Base-by-base conservation (phyloP, 2,113 vertebrate species). In the Seriola quinqueradiata region DNA sequence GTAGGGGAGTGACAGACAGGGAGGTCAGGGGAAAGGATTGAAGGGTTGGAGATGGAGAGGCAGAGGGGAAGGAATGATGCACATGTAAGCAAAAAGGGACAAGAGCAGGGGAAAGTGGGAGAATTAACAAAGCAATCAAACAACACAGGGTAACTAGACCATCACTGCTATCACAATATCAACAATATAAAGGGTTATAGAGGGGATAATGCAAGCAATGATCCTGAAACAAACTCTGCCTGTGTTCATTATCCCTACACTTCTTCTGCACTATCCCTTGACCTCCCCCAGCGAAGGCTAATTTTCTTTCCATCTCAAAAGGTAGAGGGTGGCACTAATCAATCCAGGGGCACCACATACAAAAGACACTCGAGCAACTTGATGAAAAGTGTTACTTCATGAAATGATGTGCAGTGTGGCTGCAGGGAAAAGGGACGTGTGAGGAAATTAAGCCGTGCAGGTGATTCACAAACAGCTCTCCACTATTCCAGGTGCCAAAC, bases 51-150 rank as follows among this genome's bases (percentile, higher is more conserved):
- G 23, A 57, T 19, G 50, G 54, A 54, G 36, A 73, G 65, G 57
- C 32, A 70, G 61, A 76, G 64, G 69, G 50, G 44, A 34, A 38
- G 48, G 52, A 71, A 67, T 40, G 36, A 77, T 81, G 85, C 71
- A 90, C 48, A 81, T 38, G 28, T 44, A 84, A 46, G 59, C 21
- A 54, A 71, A 65, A 75, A 44, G 46, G 61, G 71, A 77, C 23
- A 48, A 68, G 67, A 72, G 66, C 55, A 75, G 63, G 77, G 46
- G 69, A 69, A 85, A 65, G 84, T 1, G 12, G 73, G 79, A 72
- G 55, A 69, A 55, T 90, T 86, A 92, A 85, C 81, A 79, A 67
- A 66, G 64, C 44, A 74, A 64, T 86, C 54, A 21, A 58, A 75
- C 50, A 79, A 73, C 57, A 79, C 55, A 48, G 67, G 59, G 23